Evolutionary conservation across 92 coral and sea anemone genomes (phyloP), one percentile per base, ranked within the genome.

Genomic region (Desmophyllum pertusum): DNA sequence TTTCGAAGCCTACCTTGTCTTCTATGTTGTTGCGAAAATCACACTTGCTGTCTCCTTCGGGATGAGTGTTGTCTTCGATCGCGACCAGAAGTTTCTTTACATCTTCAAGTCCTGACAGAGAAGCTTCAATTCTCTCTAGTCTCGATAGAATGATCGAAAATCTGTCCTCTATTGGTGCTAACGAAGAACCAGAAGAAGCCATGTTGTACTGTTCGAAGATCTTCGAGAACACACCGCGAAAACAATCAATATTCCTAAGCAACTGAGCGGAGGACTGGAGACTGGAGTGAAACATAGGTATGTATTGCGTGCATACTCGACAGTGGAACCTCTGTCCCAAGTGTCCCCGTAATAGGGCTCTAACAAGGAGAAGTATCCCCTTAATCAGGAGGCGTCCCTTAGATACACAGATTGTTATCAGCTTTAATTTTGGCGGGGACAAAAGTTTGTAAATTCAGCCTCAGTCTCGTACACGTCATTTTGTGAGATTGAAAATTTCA

Each of bases 51-150:
- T 85, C 94, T 0, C 52, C 92, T 7, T 68, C 68, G 14, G 94
- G 65, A 8, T 91, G 83, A 6, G 94, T 91, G 92, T 91, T 88
- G 25, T 80, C 90, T 33, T 88, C 90, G 30, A 91, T 91, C 27
- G 84, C 90, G 2, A 45, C 65, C 10, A 89, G 65, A 29, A 74
- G 73, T 46, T 73, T 48, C 80, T 81, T 84, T 4, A 84, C 70
- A 18, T 75, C 87, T 38, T 84, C 25, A 13, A 87, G 87, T 0
- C 63, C 39, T 23, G 50, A 57, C 25, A 72, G 78, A 72, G 86
- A 71, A 21, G 43, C 73, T 75, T 86, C 89, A 18, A 90, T 84
- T 21, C 57, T 76, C 2, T 88, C 86, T 9, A 90, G 84, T 57
- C 86, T 78, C 73, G 89, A 78, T 31, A 90, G 94, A 21, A 90